Conservation (phyloP, 2,113 vertebrate species). For the Apeltes quadracus region DNA sequence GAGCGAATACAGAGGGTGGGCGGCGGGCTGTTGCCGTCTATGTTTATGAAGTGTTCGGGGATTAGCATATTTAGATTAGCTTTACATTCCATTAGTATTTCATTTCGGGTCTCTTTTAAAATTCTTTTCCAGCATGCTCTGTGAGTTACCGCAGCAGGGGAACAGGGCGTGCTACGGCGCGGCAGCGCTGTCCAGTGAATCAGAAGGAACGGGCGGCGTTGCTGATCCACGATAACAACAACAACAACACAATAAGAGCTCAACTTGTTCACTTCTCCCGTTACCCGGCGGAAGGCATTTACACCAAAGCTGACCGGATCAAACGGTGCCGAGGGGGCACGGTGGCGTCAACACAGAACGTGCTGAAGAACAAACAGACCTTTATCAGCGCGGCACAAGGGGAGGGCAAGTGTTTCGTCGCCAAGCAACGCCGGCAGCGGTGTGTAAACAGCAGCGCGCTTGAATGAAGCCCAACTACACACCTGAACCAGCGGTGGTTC, state of each 20-base stretch:
- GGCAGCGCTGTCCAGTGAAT: conserved; percentile 55
- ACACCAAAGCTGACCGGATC: conserved; percentile 36
- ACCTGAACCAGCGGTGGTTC: background rate
- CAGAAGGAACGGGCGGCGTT: conserved; percentile 41
- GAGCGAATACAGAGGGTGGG: conserved; percentile 69
- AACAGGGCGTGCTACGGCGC: background rate
- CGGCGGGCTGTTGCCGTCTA: conserved; percentile 54
- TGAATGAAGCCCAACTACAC: background rate
- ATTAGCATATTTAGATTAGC: conserved; percentile 85
- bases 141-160: conserved; percentile 39
- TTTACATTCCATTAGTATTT: conserved; percentile 80
- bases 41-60: conserved; percentile 74
- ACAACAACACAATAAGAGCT: conserved; percentile 25
- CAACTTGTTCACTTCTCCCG: conserved; percentile 41
- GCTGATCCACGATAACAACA: conserved; percentile 39
- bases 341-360: background rate
- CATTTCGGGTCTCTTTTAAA: conserved; percentile 59
- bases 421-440: background rate
- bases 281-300: conserved; percentile 40
- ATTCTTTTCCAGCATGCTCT: conserved; percentile 45
- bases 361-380: conserved; percentile 25
- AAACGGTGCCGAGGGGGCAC: conserved; percentile 26
- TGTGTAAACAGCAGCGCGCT: background rate
- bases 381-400: conserved; percentile 2
- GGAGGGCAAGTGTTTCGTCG: background rate